phyloP scores from a whole-genome alignment of 2,113 vertebrate species.

The Ancistrus triradiatus region DNA sequence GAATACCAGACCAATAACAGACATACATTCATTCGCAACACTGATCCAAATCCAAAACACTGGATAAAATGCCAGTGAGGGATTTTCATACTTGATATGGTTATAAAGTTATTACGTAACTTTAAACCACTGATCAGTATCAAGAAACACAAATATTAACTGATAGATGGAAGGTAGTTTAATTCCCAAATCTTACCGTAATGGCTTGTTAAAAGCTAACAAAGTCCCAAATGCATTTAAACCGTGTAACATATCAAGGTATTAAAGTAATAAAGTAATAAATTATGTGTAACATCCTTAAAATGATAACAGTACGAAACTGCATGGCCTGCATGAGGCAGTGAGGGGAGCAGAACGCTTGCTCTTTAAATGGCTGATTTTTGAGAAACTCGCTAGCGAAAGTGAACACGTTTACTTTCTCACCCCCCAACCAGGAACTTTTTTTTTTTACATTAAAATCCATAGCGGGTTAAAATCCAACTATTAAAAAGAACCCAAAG shows the following conservation, averaged over 20 bases:
- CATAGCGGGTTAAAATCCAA: constrained; percentile 36
- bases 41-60: constrained; percentile 12
- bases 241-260: no score
- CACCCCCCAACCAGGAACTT: neutral
- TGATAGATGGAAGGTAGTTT: neutral
- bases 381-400: neutral
- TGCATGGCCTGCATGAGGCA: constrained; percentile 39
- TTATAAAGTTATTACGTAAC: constrained; percentile 32
- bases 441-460: constrained; percentile 52
- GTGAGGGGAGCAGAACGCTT: constrained; percentile 67
- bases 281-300: constrained; percentile 30
- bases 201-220: constrained; percentile 13
- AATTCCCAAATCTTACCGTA: no score
- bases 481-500: constrained; percentile 53
- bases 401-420: constrained; percentile 4
- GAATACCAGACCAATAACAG: constrained; percentile 3
- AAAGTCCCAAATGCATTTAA: constrained; percentile 2
- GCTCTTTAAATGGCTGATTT: constrained; percentile 47
- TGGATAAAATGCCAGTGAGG: neutral
- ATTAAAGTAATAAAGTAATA: constrained; percentile 35
- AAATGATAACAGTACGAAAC: constrained; percentile 2
- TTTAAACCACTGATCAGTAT: neutral
- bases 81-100: constrained; percentile 29
- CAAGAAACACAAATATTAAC: constrained; percentile 2
- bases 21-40: constrained; percentile 46